Evolutionary conservation across 1,140 invertebrate genomes (phyloP).

Genomic region (Caenorhabditis tropicalis): DNA sequence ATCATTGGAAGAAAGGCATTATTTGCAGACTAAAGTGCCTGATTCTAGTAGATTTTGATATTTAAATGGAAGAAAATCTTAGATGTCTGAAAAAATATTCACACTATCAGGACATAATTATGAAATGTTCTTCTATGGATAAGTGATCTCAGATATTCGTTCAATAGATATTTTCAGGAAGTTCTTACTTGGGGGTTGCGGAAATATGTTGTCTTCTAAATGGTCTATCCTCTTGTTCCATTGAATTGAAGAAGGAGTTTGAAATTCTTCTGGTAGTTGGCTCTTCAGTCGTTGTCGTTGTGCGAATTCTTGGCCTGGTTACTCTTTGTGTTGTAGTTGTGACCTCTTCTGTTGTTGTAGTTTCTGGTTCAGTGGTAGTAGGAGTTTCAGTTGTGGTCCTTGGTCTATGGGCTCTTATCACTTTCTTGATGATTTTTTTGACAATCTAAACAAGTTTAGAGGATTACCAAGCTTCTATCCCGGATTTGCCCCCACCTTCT

Average conservation of each 20-base stretch:
- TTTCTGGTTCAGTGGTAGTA: neutral
- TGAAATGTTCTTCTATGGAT: too few relatives aligned
- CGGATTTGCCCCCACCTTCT: neutral
- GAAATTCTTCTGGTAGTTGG: neutral
- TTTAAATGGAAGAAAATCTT: too few relatives aligned
- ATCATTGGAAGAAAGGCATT: neutral
- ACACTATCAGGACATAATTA: too few relatives aligned
- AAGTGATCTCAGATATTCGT: neutral
- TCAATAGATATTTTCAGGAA: neutral
- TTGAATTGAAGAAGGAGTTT: slow-evolving; percentile 14
- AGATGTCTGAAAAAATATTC: too few relatives aligned
- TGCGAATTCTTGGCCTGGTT: neutral
- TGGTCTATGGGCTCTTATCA: slow-evolving; percentile 44
- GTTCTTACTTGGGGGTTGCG: neutral
- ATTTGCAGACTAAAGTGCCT: too few relatives aligned
- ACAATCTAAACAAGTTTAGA: neutral
- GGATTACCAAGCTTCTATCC: neutral
- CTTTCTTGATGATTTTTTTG: slow-evolving; percentile 37
- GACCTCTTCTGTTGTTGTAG: neutral
- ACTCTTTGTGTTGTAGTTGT: neutral
- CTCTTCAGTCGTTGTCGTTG: neutral
- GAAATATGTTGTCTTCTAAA: neutral
- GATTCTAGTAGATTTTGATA: neutral
- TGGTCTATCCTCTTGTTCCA: neutral
- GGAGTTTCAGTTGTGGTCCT: neutral